phyloP scores from a whole-genome alignment of 2,888 invertebrate species.

The Dioctria rufipes region DNA sequence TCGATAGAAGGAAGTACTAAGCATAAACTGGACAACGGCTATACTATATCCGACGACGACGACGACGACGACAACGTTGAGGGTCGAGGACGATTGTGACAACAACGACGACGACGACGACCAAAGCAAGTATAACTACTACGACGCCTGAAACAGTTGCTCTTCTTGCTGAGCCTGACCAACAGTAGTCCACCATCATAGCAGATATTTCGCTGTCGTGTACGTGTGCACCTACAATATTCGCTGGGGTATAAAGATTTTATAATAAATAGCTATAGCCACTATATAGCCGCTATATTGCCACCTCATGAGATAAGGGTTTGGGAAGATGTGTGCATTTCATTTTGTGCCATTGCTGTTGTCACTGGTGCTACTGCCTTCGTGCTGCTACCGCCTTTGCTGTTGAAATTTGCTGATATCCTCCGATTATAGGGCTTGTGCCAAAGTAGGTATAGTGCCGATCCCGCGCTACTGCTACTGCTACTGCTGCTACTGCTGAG shows the following conservation, averaged over 20 bases:
- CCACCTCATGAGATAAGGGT: constrained; percentile 13
- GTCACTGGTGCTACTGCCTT: constrained; percentile 13
- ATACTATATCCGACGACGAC: not conserved
- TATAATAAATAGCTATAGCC: constrained; percentile 26
- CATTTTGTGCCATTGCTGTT: constrained; percentile 29
- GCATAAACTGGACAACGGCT: constrained; percentile 3
- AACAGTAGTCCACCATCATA: not conserved
- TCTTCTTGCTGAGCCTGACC: not conserved
- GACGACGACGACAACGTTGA: constrained; percentile 12
- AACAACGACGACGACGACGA: no score
- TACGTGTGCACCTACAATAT: not conserved
- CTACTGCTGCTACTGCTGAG: not conserved
- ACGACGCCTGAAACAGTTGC: no score
- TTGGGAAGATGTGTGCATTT: constrained; percentile 46
- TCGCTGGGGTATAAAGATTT: constrained; percentile 12
- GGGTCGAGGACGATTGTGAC: not conserved
- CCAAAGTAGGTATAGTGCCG: not conserved
- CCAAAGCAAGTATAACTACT: no score
- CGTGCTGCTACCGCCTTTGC: constrained; percentile 3
- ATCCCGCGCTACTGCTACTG: no score
- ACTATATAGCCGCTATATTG: not conserved
- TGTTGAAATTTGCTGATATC: constrained; percentile 25
- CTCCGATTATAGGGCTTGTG: not conserved
- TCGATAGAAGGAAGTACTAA: constrained; percentile 43
- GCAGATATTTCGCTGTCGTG: not conserved